phyloP scores from a whole-genome alignment of 2,888 invertebrate genomes.

The Hermaeophaga mercurialis region DNA sequence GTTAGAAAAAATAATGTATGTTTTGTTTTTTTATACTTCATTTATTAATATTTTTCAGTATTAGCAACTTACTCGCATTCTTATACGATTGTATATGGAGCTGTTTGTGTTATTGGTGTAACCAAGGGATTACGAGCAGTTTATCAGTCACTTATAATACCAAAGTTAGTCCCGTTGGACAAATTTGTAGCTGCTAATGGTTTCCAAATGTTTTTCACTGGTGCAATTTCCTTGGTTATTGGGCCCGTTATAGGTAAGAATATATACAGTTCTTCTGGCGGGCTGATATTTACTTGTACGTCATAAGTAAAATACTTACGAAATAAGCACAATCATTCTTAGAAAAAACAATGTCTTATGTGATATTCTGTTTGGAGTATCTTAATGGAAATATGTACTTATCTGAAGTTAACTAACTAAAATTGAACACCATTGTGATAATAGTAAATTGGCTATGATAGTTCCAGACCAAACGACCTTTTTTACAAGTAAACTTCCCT shows the following conservation, averaged over 20 bases:
- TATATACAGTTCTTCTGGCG: neutral
- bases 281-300: no score
- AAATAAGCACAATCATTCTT: no score
- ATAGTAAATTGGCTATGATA: no score
- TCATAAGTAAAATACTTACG: no score
- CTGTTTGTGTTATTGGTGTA: conserved; percentile 50
- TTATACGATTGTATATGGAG: conserved; percentile 39
- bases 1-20: no score
- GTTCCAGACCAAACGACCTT: no score
- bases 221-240: conserved; percentile 50
- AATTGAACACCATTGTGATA: no score
- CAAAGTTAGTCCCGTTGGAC: conserved; percentile 52
- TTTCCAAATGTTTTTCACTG: conserved; percentile 53
- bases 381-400: no score
- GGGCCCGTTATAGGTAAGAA: conserved; percentile 55
- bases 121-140: conserved; percentile 56
- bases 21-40: neutral
- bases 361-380: no score
- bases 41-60: conserved; percentile 41
- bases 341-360: no score
- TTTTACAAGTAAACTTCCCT: no score
- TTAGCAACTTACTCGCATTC: conserved; percentile 44
- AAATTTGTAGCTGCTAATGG: conserved; percentile 55
- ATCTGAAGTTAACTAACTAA: no score
- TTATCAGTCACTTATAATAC: conserved; percentile 55